Evolutionary conservation across 30 jellyfish, hydroid and myxozoan genomes (phyloP).

Genomic region (Sanderia malayensis): DNA sequence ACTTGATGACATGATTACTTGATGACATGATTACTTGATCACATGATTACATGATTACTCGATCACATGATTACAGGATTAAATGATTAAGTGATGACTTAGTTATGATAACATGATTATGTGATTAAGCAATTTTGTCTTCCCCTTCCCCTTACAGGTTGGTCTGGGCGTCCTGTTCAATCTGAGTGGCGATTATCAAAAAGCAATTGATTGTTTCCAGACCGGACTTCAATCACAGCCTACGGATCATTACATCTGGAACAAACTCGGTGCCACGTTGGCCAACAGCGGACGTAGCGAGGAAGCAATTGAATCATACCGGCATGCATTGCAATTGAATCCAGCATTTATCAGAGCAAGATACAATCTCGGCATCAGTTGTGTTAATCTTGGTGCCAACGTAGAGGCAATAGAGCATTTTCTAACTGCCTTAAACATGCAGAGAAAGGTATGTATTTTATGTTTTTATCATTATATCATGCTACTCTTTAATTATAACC

Average conservation of each 20-base stretch:
- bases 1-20: too few species aligned
- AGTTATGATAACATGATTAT: too few species aligned
- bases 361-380: conserved; percentile 91
- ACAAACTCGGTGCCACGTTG: conserved; percentile 89
- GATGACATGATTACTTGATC: too few species aligned
- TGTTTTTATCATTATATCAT: too few species aligned
- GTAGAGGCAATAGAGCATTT: conserved; percentile 85
- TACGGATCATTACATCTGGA: conserved; percentile 80
- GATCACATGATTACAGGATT: too few species aligned
- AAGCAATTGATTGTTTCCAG: conserved; percentile 91
- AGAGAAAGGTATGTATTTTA: conserved; percentile 64
- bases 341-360: conserved; percentile 95
- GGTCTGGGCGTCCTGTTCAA: conserved; percentile 93
- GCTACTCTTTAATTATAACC: too few species aligned
- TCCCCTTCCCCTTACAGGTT: conserved; percentile 43
- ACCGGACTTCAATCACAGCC: conserved; percentile 87
- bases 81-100: too few species aligned
- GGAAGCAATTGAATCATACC: conserved; percentile 89
- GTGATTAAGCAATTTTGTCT: too few species aligned
- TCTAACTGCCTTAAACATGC: conserved; percentile 84
- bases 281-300: conserved; percentile 96
- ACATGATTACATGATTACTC: too few species aligned
- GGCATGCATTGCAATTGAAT: conserved; percentile 72
- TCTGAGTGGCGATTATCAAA: conserved; percentile 77
- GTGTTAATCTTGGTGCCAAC: conserved; percentile 80